Base-by-base conservation (phyloP, 2,888 invertebrate species). In the Orchestes rusci region DNA sequence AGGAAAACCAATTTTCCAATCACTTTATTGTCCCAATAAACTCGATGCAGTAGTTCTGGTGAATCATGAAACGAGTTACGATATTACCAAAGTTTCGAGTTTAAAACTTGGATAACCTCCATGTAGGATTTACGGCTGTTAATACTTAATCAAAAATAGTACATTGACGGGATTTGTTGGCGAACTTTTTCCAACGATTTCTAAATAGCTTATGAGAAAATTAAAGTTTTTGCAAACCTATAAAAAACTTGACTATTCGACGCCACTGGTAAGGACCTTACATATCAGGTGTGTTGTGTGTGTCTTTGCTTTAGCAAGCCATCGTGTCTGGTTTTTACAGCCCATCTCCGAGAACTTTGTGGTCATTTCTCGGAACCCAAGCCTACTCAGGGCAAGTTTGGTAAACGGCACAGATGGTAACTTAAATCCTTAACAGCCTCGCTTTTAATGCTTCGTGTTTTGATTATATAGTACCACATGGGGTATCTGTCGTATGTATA, bases 301-400 rank as follows among this genome's bases (percentile, higher is more conserved):
- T 50, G 50, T 50, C 47, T 47, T 46, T 47, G 41, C 47, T 44
- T 47, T 48, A 43, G 51, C 48, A 47, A 48, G 51, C 45, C 48
- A 51, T 45, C 51, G 58, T 60, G 60, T 52, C 53, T 51, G 50
- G 45, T 55, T 53, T 51, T 52, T 58, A 55, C 55, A 51, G 46
- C 43, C 51, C 46, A 59, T 48, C 57, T 63, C 62, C 54, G 50
- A 62, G 63, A 63, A 61, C 50, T 61, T 59, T 54, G 53, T 55
- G 59, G 52, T 58, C 55, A 58, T 57, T 62, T 63, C 63, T 59
- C 52, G 58, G 62, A 62, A 63, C 57, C 55, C 53, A 50, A 57
- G 56, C 53, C 57, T 48, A 48, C 51, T 43, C 51, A 48, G 48
- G 48, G 51, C 51, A 51, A 45, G 34, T 51, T 51, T 48, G 38